phyloP scores from a whole-genome alignment of 2,888 invertebrate species.

The Leucophenga montana region DNA sequence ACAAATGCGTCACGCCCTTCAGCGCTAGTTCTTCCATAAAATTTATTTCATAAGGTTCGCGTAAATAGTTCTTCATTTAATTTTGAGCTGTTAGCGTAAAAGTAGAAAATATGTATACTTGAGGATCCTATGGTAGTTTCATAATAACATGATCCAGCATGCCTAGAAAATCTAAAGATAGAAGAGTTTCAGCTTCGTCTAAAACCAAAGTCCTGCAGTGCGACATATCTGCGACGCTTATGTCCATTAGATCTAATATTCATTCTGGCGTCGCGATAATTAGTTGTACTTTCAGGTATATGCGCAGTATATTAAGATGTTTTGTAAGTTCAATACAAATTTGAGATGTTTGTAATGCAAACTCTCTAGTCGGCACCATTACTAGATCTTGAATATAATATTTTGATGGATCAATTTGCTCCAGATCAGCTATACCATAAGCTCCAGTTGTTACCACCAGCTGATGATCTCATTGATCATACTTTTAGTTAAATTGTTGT shows the following conservation, averaged over 20 bases:
- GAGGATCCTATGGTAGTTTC: slow-evolving; percentile 93
- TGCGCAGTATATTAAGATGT: slow-evolving; percentile 99
- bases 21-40: too few species aligned
- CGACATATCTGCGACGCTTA: too few species aligned
- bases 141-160: slow-evolving; percentile 97
- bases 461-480: too few species aligned
- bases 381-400: slow-evolving; percentile 97
- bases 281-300: slow-evolving; percentile 97
- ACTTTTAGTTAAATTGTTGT: too few species aligned
- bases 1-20: too few species aligned
- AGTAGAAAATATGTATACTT: slow-evolving; percentile 98
- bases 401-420: slow-evolving; percentile 91
- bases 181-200: slow-evolving; percentile 98
- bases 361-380: slow-evolving; percentile 98
- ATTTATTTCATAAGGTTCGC: slow-evolving; percentile 99
- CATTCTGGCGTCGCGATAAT: slow-evolving; percentile 99
- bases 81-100: slow-evolving; percentile 98
- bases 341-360: slow-evolving; percentile 98
- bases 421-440: slow-evolving; percentile 77
- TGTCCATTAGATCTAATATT: slow-evolving; percentile 99
- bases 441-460: too few species aligned
- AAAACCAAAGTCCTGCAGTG: slow-evolving; percentile 94
- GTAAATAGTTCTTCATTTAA: slow-evolving; percentile 98
- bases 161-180: slow-evolving; percentile 99
- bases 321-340: slow-evolving; percentile 99